Evolutionary conservation across 2,888 invertebrate genomes (phyloP).

Genomic region (Caenorhabditis parvicauda): DNA sequence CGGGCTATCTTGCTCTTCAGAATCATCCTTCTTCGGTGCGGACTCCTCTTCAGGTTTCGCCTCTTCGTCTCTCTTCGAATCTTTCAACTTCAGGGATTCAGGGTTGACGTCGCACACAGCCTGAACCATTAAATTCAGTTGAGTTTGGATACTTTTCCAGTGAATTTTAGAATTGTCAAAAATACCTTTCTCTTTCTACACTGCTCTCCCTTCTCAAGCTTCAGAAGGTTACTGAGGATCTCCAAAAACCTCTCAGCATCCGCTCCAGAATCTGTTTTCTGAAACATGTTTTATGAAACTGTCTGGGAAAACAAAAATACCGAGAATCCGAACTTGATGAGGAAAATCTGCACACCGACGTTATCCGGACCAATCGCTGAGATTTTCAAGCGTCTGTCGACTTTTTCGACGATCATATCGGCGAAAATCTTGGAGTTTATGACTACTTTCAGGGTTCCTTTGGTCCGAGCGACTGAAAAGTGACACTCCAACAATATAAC

Average conservation of each 20-base stretch:
- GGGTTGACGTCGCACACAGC: constrained; percentile 21
- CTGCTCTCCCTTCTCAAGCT: constrained; percentile 22
- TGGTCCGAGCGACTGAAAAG: constrained; percentile 52
- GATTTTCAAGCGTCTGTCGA: constrained; percentile 48
- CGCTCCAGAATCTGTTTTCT: constrained; percentile 18
- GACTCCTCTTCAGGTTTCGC: constrained; percentile 8
- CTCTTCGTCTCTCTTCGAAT: constrained; percentile 12
- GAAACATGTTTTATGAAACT: constrained; percentile 2
- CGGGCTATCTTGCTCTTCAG: too few species aligned
- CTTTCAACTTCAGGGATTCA: constrained; percentile 16
- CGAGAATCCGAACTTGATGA: constrained; percentile 42
- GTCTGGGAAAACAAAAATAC: constrained; percentile 7
- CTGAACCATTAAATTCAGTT: neutral
- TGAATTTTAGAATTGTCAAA: too few species aligned
- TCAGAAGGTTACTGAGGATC: constrained; percentile 20
- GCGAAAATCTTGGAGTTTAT: constrained; percentile 53
- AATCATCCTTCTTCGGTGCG: neutral
- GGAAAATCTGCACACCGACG: constrained; percentile 53
- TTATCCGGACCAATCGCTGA: constrained; percentile 51
- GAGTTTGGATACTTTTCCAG: too few species aligned
- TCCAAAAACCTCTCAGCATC: constrained; percentile 19
- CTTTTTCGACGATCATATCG: constrained; percentile 54
- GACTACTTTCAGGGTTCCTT: constrained; percentile 54
- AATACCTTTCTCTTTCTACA: constrained; percentile 19
- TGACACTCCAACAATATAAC: too few species aligned